These are phyloP conservation scores for Actinemys pallida DNA, from an alignment of 2,113 vertebrate genomes.

Conservation along the genomic window DNA sequence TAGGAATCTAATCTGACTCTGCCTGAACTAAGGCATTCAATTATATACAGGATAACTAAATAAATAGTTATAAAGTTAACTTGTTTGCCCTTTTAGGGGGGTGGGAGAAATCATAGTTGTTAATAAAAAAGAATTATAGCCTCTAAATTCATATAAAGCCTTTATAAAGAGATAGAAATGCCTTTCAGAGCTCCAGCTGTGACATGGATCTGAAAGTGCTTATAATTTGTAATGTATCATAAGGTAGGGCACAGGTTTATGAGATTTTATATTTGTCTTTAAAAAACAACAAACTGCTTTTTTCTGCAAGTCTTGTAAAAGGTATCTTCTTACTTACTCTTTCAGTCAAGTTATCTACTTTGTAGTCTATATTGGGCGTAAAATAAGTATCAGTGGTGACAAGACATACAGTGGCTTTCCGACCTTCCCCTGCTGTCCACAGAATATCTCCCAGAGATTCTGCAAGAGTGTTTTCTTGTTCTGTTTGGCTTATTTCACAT, in stretches of 20 bases:
- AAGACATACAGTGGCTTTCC: conserved; percentile 79
- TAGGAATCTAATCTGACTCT: background rate
- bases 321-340: conserved; percentile 59
- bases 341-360: conserved; percentile 80
- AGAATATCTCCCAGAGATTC: conserved; percentile 77
- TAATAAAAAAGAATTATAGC: fast-evolving
- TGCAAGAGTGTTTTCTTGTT: conserved; percentile 81
- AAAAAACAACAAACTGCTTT: fast-evolving
- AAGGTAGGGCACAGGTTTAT: fast-evolving
- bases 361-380: conserved; percentile 63
- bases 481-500: conserved; percentile 41
- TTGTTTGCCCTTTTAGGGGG: background rate
- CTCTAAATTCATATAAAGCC: background rate
- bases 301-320: background rate
- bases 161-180: fast-evolving
- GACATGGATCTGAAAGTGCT: fast-evolving
- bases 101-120: background rate
- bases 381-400: conserved; percentile 57
- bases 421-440: conserved; percentile 86
- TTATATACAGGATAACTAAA: fast-evolving
- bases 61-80: background rate
- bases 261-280: fast-evolving
- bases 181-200: background rate
- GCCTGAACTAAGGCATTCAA: fast-evolving
- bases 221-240: fast-evolving